A percentile compares a stretch with the other conserved stretches of the same genome.
phyloP scores from a whole-genome alignment of 2,797 vertebrate species.

The Spinibarbus caldwelli region DNA sequence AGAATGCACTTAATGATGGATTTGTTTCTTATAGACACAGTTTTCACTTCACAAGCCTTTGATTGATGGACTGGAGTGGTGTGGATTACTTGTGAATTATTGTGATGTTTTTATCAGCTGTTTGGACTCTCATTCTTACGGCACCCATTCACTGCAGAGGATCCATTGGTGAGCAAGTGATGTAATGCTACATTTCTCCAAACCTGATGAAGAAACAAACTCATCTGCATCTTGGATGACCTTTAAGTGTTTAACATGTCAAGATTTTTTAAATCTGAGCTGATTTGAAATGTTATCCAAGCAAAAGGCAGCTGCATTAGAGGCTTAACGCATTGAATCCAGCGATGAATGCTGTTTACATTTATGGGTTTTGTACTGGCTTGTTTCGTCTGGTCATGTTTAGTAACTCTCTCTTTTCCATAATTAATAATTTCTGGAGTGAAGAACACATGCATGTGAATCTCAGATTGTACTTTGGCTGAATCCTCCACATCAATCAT shows the following conservation, averaged over 20 bases:
- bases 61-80: not conserved
- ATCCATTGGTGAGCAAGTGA: not conserved
- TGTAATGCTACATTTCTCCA: not conserved
- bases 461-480: conserved; percentile 7
- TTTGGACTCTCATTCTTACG: not conserved
- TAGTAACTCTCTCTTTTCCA: conserved; percentile 19
- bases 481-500: not conserved
- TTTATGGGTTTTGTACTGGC: conserved; percentile 19
- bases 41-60: not conserved
- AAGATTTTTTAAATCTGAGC: not conserved
- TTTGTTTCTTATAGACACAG: not conserved
- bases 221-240: not conserved
- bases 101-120: not conserved
- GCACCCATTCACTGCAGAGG: not conserved
- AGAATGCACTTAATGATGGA: too few species aligned
- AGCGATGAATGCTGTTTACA: conserved; percentile 12
- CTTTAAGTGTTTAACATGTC: not conserved
- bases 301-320: not conserved
- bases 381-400: conserved; percentile 7
- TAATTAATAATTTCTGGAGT: conserved; percentile 21
- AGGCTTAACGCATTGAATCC: not conserved
- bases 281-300: conserved; percentile 4
- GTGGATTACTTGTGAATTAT: too few species aligned
- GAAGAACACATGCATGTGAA: not conserved
- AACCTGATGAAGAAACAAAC: not conserved